These are phyloP conservation scores for Odontomyia ornata DNA, from an alignment of 2,888 invertebrate genomes.

Conservation along the genomic window DNA sequence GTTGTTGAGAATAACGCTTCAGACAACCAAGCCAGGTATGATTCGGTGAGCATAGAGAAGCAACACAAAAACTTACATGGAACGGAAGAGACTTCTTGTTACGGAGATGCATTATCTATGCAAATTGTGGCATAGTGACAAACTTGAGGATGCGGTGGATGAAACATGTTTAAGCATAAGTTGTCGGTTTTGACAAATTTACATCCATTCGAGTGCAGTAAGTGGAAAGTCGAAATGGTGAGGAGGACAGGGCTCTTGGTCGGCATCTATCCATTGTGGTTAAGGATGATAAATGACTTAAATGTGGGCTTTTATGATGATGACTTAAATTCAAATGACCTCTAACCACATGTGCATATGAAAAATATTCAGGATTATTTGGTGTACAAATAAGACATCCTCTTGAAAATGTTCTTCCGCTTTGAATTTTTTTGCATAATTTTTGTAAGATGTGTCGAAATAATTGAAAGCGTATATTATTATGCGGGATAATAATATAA, in stretches of 20 bases:
- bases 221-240: not conserved
- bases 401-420: no score
- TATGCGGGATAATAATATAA: no score
- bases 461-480: no score
- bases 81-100: conserved; percentile 11
- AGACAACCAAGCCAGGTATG: not conserved
- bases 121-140: conserved; percentile 33
- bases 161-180: conserved; percentile 20
- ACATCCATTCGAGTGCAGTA: conserved; percentile 18
- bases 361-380: no score
- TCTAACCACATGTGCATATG: no score
- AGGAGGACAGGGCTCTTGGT: not conserved
- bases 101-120: conserved; percentile 38
- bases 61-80: conserved; percentile 18
- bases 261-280: not conserved
- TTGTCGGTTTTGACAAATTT: conserved; percentile 32
- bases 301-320: not conserved
- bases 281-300: not conserved
- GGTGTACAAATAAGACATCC: no score
- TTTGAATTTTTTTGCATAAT: no score
- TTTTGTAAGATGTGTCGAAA: no score
- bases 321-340: no score
- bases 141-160: conserved; percentile 1
- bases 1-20: not conserved
- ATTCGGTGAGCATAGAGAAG: not conserved